Percentiles rank a stretch among this genome's conserved stretches.
phyloP scores from a whole-genome alignment of 1,140 invertebrate species.

The Heliconius nattereri region DNA sequence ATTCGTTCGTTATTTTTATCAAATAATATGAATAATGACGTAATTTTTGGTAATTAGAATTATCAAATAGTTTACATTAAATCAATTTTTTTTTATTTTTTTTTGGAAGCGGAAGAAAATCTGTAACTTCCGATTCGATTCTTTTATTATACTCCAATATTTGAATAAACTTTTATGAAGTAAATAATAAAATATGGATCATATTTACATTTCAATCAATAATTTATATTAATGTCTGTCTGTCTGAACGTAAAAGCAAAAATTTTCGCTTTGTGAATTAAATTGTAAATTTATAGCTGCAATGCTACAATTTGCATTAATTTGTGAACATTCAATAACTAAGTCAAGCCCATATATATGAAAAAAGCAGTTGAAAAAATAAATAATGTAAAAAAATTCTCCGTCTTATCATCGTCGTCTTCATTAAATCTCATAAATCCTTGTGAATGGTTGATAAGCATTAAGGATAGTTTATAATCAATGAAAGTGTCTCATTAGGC shows the following conservation, averaged over 20 bases:
- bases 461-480: constrained; percentile 25
- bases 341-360: not conserved
- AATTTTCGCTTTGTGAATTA: not conserved
- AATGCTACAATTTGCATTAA: not conserved
- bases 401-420: not conserved
- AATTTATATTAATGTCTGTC: no score
- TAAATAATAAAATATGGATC: no score
- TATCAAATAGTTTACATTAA: not conserved
- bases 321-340: no score
- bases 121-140: no score
- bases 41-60: not conserved
- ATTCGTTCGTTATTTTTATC: not conserved
- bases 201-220: no score
- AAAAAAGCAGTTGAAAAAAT: not conserved
- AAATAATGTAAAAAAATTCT: not conserved
- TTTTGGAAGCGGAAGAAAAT: no score
- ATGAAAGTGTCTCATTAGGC: constrained; percentile 31
- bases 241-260: no score
- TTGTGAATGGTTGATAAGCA: not conserved
- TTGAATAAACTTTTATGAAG: no score
- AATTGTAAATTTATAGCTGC: not conserved
- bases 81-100: no score
- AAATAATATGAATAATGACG: not conserved
- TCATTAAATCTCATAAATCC: not conserved
- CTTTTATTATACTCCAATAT: no score